Base-by-base conservation (phyloP, 2,888 invertebrate species). In the Agrochola macilenta region DNA sequence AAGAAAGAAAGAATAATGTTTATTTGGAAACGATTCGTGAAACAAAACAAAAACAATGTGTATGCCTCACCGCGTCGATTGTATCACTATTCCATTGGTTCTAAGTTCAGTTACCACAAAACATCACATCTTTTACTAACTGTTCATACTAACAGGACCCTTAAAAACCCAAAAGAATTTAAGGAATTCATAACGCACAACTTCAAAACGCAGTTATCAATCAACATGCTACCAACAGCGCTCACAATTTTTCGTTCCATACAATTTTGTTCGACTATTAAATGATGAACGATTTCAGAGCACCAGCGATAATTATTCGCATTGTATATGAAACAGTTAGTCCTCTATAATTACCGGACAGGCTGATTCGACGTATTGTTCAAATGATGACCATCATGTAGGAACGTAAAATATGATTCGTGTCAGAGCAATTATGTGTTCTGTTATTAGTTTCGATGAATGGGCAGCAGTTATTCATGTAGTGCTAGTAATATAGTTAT, bases 301-400 rank as follows among this genome's bases (percentile, higher is more conserved):
- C 92, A 94, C 85, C 91, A 88, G 93, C 93, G 93, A 91, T 94
- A 96, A 96, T 96, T 96, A 95, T 95, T 92, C 92, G 92, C 93
- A 95, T 96, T 95, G 96, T 95, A 91, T 92, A 94, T 93, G 95
- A 94, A 95, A 94, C 93, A 95, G 95, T 95, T 93, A 94, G 92
- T 91, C 93, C 92, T 91, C 91, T 91, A 90, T 93, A 95, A 95
- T 95, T 95, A 95, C 94, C 88, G 87, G 85, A 88, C 91, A 91
- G 89, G 85, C 93, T 95, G 95, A 95, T 95, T 96, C 94, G 93
- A 90, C 89, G 93, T 91, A 96, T 96, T 96, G 96, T 96, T 96
- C 95, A 94, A 94, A 95, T 92, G 92, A 93, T 92, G 92, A 92
- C 91, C 88, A 86, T 87, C 90, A 90, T 89, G 83, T 87, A 85